Base-by-base conservation (phyloP, 23 tunicate genomes). In the Trididemnum clinides region DNA sequence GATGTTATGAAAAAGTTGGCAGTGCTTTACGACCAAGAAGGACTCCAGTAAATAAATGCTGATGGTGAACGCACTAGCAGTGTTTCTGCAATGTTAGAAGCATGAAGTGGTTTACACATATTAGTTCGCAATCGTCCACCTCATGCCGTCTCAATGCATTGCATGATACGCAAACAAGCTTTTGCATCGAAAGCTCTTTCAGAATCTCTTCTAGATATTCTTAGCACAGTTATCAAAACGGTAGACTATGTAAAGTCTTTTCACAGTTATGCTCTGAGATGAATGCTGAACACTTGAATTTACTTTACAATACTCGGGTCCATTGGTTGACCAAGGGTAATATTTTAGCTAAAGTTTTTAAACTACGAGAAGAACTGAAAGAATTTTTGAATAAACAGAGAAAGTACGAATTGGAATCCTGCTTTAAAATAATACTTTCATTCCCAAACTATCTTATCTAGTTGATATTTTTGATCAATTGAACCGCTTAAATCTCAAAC, bases 71-170 rank as follows among this genome's bases (percentile, higher is more conserved):
- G 82, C 87, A 82, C 91, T 51, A 86, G 81, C 77, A 81, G 86
- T 65, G 91, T 86, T 38, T 62, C 91, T 64, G 71, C 91, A 29
- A 87, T 87, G 86, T 66, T 87, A 50, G 91, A 83, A 57, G 80
- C 80, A 2, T 39, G 64, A 81, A 81, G 86, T 39, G 91, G 91
- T 22, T 87, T 87, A 36, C 81, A 65, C 33, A 81, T 51, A 81
- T 37, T 66, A 39, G 86, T 87, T 35, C 74, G 74, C 27, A 50
- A 33, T 29, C 59, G 64, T 57, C 32, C 81, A 64, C 91, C 91
- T 81, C 28, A 71, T 50, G 86, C 51, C 63, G 71, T 82, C 51
- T 35, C n/a, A n/a, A n/a, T n/a, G n/a, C n/a, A n/a, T n/a, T n/a
- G n/a, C n/a, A n/a, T n/a, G n/a, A n/a, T n/a, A n/a, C n/a, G n/a